Percentiles rank a stretch among this genome's conserved stretches.
Conservation (phyloP, 2,113 vertebrate species). For the Propithecus coquereli region DNA sequence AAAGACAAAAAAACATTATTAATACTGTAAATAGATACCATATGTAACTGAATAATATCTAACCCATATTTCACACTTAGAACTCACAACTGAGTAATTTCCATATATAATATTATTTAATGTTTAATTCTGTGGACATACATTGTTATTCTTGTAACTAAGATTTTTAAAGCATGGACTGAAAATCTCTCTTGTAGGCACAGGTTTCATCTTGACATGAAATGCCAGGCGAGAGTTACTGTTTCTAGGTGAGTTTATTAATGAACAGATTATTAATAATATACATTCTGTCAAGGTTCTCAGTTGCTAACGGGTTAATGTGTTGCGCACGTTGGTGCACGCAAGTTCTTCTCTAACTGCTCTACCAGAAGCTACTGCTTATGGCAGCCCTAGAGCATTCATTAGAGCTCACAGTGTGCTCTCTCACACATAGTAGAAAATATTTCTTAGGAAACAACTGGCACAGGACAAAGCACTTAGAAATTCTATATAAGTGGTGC, state of each 20-base stretch:
- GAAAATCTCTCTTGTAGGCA: neutral
- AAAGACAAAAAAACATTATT: neutral
- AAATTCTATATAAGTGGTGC: neutral
- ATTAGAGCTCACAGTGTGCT: neutral
- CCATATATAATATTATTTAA: neutral
- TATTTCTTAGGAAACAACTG: neutral
- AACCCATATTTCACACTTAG: neutral
- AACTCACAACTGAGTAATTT: neutral
- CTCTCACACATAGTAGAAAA: neutral
- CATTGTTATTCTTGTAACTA: neutral
- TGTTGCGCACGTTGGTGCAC: rapidly evolving
- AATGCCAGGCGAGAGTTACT: neutral
- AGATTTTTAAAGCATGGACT: neutral
- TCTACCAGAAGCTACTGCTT: neutral
- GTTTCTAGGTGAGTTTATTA: neutral
- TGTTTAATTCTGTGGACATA: neutral
- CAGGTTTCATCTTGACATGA: neutral
- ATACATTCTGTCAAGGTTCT: rapidly evolving
- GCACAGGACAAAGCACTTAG: neutral
- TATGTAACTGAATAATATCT: neutral
- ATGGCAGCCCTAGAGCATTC: neutral
- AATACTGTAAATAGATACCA: neutral
- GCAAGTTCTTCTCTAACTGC: neutral
- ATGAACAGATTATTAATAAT: neutral
- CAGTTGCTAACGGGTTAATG: neutral